phyloP scores from a whole-genome alignment of 2,113 vertebrate species.

The Notechis scutatus region DNA sequence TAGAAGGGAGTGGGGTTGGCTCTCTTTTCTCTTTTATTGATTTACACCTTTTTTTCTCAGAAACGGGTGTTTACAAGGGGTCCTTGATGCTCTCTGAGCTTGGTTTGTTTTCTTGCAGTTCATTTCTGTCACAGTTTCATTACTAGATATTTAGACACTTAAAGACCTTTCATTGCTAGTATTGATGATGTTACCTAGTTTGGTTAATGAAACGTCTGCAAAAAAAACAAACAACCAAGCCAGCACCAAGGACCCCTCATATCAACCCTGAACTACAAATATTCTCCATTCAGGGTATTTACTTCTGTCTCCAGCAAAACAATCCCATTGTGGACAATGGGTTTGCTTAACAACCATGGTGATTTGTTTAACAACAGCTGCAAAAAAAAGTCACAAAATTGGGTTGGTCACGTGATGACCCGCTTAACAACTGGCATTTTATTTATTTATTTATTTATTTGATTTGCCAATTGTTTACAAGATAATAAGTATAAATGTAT shows the following conservation, averaged over 20 bases:
- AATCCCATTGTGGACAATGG: not conserved
- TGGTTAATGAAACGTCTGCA: not conserved
- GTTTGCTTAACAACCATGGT: not conserved
- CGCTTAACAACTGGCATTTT: not conserved
- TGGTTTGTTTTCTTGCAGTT: not conserved
- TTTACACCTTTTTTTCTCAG: not conserved
- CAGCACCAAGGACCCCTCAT: not conserved
- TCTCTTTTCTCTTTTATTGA: too few relatives aligned
- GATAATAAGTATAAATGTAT: too few relatives aligned
- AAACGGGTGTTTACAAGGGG: not conserved
- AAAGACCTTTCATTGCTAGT: not conserved
- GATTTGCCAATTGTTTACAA: too few relatives aligned
- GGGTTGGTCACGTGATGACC: not conserved
- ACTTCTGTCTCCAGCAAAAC: not conserved
- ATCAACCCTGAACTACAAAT: not conserved
- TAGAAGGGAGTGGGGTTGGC: too few relatives aligned
- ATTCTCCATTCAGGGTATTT: not conserved
- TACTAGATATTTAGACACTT: not conserved
- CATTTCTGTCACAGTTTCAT: not conserved
- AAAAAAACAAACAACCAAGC: not conserved
- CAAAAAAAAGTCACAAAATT: not conserved
- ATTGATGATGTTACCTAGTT: not conserved
- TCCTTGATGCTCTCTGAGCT: not conserved
- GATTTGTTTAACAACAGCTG: not conserved
- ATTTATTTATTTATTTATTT: too few relatives aligned